Percentiles rank a stretch among this genome's conserved stretches.
These are phyloP conservation scores for Peromyscus leucopus DNA, from an alignment of 2,113 vertebrate species.

Conservation along the genomic window DNA sequence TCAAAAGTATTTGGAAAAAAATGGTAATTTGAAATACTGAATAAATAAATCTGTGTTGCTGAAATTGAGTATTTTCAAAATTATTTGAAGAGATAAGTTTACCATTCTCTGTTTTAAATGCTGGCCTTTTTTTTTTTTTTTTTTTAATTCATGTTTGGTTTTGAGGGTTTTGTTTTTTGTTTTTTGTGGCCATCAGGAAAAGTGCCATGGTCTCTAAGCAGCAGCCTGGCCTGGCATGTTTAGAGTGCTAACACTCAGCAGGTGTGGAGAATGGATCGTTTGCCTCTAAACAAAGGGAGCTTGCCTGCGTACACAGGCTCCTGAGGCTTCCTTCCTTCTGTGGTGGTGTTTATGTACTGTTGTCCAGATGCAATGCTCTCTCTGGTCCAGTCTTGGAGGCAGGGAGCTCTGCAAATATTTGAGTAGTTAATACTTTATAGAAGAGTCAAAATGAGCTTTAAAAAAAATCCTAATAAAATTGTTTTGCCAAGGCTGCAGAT, in stretches of 20 bases:
- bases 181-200: constrained; percentile 50
- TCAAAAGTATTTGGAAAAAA: constrained; percentile 45
- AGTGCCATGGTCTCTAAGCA: constrained; percentile 29
- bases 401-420: constrained; percentile 59
- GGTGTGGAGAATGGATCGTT: neutral
- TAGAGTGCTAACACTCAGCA: neutral
- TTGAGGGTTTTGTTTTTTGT: neutral
- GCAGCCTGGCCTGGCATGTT: neutral
- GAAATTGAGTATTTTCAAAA: constrained; percentile 72
- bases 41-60: constrained; percentile 85
- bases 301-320: neutral
- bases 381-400: neutral
- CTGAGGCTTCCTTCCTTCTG: constrained; percentile 8
- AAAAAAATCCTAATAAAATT: constrained; percentile 58
- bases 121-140: neutral
- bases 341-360: neutral
- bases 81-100: constrained; percentile 65
- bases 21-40: constrained; percentile 70
- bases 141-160: constrained; percentile 30
- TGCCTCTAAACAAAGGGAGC: neutral
- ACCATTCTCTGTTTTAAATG: constrained; percentile 57
- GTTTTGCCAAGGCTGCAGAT: constrained; percentile 36
- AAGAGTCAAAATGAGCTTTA: constrained; percentile 24
- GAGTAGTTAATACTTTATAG: constrained; percentile 40
- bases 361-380: constrained; percentile 32